Conservation (phyloP, 2,797 vertebrate species). For the Phaenicophaeus curvirostris region DNA sequence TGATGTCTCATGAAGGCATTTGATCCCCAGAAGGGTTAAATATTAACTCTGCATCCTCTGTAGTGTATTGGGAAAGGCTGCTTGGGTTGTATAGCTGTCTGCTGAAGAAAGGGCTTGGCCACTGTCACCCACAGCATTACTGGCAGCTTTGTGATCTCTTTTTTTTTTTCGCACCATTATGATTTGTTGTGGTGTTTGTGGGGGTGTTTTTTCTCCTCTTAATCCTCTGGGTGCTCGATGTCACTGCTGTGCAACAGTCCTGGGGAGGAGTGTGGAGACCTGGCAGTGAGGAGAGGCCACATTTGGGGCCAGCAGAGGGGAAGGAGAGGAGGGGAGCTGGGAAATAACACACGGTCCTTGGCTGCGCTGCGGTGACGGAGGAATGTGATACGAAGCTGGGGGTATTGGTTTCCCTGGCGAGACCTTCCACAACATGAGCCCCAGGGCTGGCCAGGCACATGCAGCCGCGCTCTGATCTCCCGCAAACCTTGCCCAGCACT, state of each 20-base stretch:
- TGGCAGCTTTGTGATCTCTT: not conserved
- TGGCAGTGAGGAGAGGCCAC: not conserved
- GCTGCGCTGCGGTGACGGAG: not conserved
- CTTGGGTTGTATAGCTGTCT: not conserved
- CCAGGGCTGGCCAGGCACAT: not conserved
- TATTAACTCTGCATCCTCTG: conserved; percentile 59
- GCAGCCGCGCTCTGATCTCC: not conserved
- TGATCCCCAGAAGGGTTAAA: not conserved
- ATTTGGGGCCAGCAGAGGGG: not conserved
- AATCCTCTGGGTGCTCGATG: not conserved
- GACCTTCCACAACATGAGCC: not conserved
- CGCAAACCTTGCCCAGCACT: not conserved
- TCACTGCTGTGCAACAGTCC: not conserved
- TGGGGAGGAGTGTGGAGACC: not conserved
- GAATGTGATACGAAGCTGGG: conserved; percentile 25
- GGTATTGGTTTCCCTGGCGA: not conserved
- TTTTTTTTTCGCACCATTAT: rapidly evolving
- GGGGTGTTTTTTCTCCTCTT: not conserved
- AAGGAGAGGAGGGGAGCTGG: not conserved
- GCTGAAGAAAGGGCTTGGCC: conserved; percentile 7
- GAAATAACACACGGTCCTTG: not conserved
- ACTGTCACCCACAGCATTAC: not conserved
- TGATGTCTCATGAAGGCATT: not conserved
- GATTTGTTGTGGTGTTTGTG: not conserved
- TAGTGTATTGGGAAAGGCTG: conserved; percentile 12